Evolutionary conservation across 1,140 invertebrate genomes (phyloP).

Genomic region (Protaetia brevitarsis): DNA sequence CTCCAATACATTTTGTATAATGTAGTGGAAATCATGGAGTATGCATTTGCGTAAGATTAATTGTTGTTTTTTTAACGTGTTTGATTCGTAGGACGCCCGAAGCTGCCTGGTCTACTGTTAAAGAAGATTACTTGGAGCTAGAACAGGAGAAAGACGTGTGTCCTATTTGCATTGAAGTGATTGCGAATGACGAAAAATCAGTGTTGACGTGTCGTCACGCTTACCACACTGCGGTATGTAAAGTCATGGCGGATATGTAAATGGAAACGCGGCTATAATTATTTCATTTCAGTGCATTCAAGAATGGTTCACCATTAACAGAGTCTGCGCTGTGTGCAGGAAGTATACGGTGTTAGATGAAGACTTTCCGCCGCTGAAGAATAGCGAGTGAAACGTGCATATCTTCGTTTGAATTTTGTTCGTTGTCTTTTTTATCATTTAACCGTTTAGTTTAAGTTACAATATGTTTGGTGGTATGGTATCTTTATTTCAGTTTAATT

Average conservation of each 20-base stretch:
- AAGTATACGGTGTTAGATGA: background rate
- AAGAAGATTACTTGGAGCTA: background rate
- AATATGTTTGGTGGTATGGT: no score
- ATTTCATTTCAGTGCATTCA: background rate
- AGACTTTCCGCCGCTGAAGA: background rate
- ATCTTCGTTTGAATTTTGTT: background rate
- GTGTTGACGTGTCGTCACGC: background rate
- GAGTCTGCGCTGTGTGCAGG: background rate
- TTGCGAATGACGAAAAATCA: background rate
- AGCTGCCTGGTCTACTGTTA: background rate
- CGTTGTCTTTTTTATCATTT: background rate
- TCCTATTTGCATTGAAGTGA: background rate
- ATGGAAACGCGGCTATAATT: background rate
- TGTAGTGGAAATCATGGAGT: background rate
- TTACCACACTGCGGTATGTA: background rate
- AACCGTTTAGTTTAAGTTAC: no score
- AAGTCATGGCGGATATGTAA: background rate
- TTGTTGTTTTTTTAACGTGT: background rate
- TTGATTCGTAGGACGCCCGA: background rate
- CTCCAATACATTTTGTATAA: background rate
- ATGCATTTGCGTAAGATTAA: background rate
- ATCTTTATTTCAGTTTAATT: no score
- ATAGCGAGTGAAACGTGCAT: background rate
- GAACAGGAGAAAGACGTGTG: background rate
- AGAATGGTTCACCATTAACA: background rate